Base-by-base conservation (phyloP, 2,888 invertebrate genomes). In the Drosophila rellima region DNA sequence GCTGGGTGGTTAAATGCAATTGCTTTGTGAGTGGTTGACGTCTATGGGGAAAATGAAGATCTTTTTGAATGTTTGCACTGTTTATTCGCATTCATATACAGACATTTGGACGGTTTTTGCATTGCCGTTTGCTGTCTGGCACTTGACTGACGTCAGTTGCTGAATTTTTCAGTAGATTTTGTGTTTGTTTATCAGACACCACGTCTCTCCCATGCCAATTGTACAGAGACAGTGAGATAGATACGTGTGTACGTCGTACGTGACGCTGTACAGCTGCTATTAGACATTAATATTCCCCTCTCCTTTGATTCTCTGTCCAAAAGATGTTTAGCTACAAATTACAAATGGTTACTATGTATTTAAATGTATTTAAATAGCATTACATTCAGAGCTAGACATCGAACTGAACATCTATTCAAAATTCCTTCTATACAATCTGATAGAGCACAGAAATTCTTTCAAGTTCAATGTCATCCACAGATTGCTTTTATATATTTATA, bases 391-490 rank as follows among this genome's bases (percentile, higher is more conserved):
- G 47, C 48, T 47, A 35, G 20, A 52, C 45, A 44, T 61, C 29
- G 44, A 59, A 52, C 39, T 57, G 15, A 13, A n/a, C n/a, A n/a
- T 18, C 18, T 57, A 67, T 29, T 50, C 62, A 57, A 29, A 20
- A 23, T 23, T 42, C 55, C 47, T 23, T 54, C 15, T 18, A n/a
- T 39, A 13, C 2, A 52, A 13, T 56, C 66, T 33, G 54, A 23
- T 26, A 40, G 18, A 37, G 39, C 40, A 8, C 33, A 7, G 15
- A 15, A 72, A 78, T 72, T 45, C 42, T 74, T 80, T 82, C 88
- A 82, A 82, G 82, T 82, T 82, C 82, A 82, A 82, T 82, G 82
- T 82, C 88, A 82, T 66, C 50, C 54, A 50, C 35, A 54, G n/a
- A 31, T 42, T 18, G 44, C 40, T 40, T 37, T 39, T 45, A 48